These are phyloP conservation scores for Eucera pruinosa DNA, from an alignment of 2,888 invertebrate species.

Conservation along the genomic window DNA sequence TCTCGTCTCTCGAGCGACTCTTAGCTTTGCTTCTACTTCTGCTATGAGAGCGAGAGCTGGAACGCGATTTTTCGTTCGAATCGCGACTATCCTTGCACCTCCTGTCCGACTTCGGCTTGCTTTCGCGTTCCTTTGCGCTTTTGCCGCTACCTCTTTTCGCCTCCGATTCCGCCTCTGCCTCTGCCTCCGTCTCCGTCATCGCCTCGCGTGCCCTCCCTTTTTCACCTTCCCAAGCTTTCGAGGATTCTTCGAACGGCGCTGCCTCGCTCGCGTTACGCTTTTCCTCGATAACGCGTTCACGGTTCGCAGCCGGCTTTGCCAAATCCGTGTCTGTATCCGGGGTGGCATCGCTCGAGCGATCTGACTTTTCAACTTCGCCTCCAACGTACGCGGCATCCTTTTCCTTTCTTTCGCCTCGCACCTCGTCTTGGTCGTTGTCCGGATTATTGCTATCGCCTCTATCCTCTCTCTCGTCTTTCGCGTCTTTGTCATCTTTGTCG, in stretches of 20 bases:
- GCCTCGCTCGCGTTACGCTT: background rate
- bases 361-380: background rate
- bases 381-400: background rate
- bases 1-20: conserved; percentile 17
- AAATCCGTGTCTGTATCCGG: background rate
- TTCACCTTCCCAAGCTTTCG: background rate
- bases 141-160: too few relatives aligned
- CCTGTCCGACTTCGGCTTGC: conserved; percentile 59
- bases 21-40: conserved; percentile 34
- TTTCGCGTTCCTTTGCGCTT: background rate
- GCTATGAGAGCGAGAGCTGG: conserved; percentile 53
- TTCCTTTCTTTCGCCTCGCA: too few relatives aligned
- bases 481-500: too few relatives aligned
- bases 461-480: too few relatives aligned
- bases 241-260: conserved; percentile 1
- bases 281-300: background rate
- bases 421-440: too few relatives aligned
- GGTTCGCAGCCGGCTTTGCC: background rate
- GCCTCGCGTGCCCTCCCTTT: conserved; percentile 23
- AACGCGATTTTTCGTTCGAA: conserved; percentile 45
- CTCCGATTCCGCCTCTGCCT: too few relatives aligned
- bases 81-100: conserved; percentile 43
- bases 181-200: too few relatives aligned
- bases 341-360: conserved; percentile 8
- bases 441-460: too few relatives aligned